Conservation (phyloP, 2,797 vertebrate species). For the Anguilla marmorata region DNA sequence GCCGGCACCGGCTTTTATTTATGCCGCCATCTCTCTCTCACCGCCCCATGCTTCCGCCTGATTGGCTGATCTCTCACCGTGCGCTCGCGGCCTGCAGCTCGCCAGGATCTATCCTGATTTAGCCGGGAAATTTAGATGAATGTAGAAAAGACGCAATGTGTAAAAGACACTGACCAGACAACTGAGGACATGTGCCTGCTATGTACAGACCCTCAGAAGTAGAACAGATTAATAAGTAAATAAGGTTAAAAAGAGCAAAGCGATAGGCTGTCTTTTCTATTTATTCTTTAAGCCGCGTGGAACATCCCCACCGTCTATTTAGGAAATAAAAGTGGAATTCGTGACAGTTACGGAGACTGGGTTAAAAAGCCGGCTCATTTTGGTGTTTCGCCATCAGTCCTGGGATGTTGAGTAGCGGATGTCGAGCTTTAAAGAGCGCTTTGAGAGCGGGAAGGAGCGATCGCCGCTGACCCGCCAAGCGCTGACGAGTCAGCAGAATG, state of each 20-base stretch:
- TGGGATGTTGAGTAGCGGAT: neutral
- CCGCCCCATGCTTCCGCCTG: constrained; percentile 61
- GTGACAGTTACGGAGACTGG: constrained; percentile 32
- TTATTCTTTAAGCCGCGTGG: constrained; percentile 30
- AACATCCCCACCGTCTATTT: constrained; percentile 15
- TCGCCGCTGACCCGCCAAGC: constrained; percentile 4
- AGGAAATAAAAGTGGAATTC: constrained; percentile 45
- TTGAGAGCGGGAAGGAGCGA: neutral
- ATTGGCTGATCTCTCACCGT: constrained; percentile 76
- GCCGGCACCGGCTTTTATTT: constrained; percentile 62
- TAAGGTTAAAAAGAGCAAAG: neutral
- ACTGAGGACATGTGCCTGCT: constrained; percentile 63
- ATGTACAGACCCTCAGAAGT: constrained; percentile 50
- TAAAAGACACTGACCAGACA: constrained; percentile 57
- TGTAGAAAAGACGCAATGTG: constrained; percentile 68
- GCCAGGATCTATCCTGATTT: constrained; percentile 79
- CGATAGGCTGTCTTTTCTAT: constrained; percentile 22
- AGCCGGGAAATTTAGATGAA: constrained; percentile 71
- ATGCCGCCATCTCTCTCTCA: constrained; percentile 71
- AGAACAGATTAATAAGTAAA: neutral
- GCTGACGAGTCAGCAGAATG: neutral
- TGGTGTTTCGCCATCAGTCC: neutral
- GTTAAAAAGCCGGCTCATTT: constrained; percentile 26
- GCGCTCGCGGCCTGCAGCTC: constrained; percentile 71
- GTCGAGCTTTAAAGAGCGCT: neutral